These are phyloP conservation scores for Agrotis puta DNA, from an alignment of 2,888 invertebrate species.

Conservation along the genomic window DNA sequence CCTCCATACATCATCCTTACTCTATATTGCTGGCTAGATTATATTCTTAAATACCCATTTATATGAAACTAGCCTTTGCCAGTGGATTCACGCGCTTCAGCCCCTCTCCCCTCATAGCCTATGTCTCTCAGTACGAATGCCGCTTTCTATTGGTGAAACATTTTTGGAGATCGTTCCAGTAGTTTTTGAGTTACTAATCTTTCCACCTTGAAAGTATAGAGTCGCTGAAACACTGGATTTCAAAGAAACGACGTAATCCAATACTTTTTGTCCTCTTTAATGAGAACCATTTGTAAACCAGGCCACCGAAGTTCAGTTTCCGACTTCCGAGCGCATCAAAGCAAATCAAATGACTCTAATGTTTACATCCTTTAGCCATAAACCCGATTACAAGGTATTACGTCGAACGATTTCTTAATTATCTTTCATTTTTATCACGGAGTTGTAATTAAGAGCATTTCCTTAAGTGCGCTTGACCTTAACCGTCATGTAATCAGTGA, in stretches of 20 bases:
- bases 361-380: slow-evolving; percentile 28
- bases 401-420: slow-evolving; percentile 40
- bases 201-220: no score
- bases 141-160: no score
- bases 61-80: no score
- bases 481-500: slow-evolving; percentile 62
- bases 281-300: slow-evolving; percentile 16
- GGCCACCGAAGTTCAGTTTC: slow-evolving; percentile 16
- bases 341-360: slow-evolving; percentile 47
- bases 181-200: no score
- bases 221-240: neutral
- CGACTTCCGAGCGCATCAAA: slow-evolving; percentile 39
- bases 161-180: no score
- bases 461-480: slow-evolving; percentile 62
- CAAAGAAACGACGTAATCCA: neutral
- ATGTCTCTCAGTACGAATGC: no score
- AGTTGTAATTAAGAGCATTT: slow-evolving; percentile 55
- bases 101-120: no score
- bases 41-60: neutral
- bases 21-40: neutral
- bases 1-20: neutral
- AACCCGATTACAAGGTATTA: slow-evolving; percentile 42
- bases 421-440: slow-evolving; percentile 13
- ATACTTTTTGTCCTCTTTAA: slow-evolving; percentile 15
- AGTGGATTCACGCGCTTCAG: no score